phyloP scores from a whole-genome alignment of 2,888 invertebrate genomes.

The Polydesmus complanatus region DNA sequence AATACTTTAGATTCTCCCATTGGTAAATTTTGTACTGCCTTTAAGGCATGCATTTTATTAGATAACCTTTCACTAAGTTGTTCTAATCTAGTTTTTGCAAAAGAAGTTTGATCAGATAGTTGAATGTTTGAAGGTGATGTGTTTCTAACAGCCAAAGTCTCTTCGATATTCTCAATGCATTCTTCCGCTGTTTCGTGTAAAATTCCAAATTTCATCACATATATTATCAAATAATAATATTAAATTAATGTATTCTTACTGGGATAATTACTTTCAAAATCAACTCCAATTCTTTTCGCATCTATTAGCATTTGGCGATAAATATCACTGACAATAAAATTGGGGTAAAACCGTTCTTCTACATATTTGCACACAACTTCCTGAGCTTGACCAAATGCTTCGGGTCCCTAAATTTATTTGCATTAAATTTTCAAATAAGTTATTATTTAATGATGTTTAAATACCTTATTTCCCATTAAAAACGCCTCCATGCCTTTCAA shows the following conservation, averaged over 20 bases:
- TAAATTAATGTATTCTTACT: conserved; percentile 13
- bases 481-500: conserved; percentile 77
- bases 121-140: conserved; percentile 3
- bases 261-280: not conserved
- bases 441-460: conserved; percentile 1
- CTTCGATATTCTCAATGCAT: not conserved
- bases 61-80: conserved; percentile 68
- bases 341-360: conserved; percentile 75
- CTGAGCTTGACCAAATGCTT: conserved; percentile 77
- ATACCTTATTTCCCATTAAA: conserved; percentile 59
- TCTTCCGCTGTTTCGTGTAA: conserved; percentile 11
- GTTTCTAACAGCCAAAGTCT: not conserved
- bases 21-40: conserved; percentile 64
- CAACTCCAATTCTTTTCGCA: conserved; percentile 39
- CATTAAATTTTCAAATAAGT: not conserved
- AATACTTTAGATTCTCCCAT: conserved; percentile 64
- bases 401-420: conserved; percentile 48
- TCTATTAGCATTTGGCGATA: conserved; percentile 58
- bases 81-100: conserved; percentile 64
- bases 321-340: conserved; percentile 72
- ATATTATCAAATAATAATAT: not conserved
- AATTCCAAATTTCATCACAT: conserved; percentile 6
- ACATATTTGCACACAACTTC: conserved; percentile 60
- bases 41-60: conserved; percentile 69
- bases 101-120: conserved; percentile 59